Base-by-base conservation (phyloP, 2,797 vertebrate genomes). In the Eurystomus glaucurus region DNA sequence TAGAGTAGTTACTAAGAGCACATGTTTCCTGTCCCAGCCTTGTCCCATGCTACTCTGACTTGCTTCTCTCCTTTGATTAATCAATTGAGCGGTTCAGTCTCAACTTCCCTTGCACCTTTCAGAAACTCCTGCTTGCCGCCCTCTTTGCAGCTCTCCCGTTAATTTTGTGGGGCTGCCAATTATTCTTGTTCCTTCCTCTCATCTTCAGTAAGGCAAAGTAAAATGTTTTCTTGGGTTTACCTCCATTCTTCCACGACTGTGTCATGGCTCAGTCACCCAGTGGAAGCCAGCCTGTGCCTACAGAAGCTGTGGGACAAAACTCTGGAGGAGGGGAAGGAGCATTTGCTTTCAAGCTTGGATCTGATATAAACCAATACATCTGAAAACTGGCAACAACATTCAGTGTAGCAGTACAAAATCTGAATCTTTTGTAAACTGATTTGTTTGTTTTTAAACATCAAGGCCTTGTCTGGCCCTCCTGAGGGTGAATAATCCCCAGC, bases 321-420 rank as follows among this genome's bases (percentile, higher is more conserved):
- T 71, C 11, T 5, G 7, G 31, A 28, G 8, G 10, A 3, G 14
- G 1, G 5, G 3, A 66, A n/a, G 6, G 15, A 52, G 9, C 31
- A 39, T 71, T 70, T 76, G 25, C 46, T 66, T 71, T 31, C 20
- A 54, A n/a, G 28, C n/a, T 84, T 75, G 43, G 26, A 33, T 58
- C 45, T 45, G 46, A 7, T 58, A 15, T 2, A 9, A 62, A 64
- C 57, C 80, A 37, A 66, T 3, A 10, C 2, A 45, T 70, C 20
- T 13, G 62, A 71, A 55, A 58, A 33, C 19, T 29, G 26, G 16
- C 33, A 48, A 4, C 52, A 39, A 17, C 6, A 11, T 50, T 11
- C 48, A 50, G 22, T 39, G 6, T 10, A 71, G 52, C 35, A 57
- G n/a, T 28, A 13, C 28, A 41, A 74, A 41, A 31, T 52, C 20